Percentiles rank a stretch among this genome's conserved stretches.
phyloP scores from a whole-genome alignment of 2,888 invertebrate species.

The Lamellibrachia columna region DNA sequence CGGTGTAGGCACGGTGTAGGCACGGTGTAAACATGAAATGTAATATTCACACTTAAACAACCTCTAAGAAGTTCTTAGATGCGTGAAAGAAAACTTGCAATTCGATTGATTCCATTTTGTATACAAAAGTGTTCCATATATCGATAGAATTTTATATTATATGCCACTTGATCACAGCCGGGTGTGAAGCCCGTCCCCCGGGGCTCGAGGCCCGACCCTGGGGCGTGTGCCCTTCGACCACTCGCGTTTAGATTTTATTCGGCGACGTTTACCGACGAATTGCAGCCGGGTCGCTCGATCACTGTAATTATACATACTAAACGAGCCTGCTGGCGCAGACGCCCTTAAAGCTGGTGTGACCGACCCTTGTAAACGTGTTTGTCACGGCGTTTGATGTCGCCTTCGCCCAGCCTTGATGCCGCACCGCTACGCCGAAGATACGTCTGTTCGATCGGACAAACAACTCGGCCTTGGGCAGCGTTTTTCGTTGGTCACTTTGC shows the following conservation, averaged over 20 bases:
- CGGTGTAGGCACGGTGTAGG: too few species aligned
- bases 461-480: background rate
- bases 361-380: slow-evolving; percentile 8
- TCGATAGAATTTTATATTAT: background rate
- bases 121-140: background rate
- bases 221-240: background rate
- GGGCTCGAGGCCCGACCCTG: too few species aligned
- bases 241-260: slow-evolving; percentile 6
- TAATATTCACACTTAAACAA: background rate
- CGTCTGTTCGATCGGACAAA: background rate
- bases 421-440: background rate
- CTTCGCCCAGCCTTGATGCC: background rate
- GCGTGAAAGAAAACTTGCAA: background rate
- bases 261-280: background rate
- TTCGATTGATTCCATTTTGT: background rate
- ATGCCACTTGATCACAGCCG: background rate
- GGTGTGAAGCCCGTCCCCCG: background rate
- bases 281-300: background rate
- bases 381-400: background rate
- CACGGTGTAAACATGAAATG: too few species aligned
- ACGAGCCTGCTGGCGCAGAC: background rate
- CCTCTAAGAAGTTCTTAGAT: background rate
- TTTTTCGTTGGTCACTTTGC: background rate
- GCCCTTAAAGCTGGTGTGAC: background rate
- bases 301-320: slow-evolving; percentile 6